Evolutionary conservation across 2,888 invertebrate species (phyloP).

Genomic region (Nomada fabriciana): DNA sequence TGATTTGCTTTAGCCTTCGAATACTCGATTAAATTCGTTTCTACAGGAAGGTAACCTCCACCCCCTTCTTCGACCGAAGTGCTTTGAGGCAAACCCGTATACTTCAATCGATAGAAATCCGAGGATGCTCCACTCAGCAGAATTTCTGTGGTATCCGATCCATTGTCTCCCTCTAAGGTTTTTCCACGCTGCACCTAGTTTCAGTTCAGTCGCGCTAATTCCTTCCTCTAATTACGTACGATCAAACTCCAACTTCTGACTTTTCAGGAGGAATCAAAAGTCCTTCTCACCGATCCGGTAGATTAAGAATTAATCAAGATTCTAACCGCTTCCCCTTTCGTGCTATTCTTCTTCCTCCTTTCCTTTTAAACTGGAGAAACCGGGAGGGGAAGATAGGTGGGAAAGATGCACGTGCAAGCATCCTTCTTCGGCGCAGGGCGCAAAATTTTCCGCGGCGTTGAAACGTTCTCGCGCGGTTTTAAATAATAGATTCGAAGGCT

Average conservation of each 20-base stretch:
- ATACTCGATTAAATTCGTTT: conserved; percentile 53
- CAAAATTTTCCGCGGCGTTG: conserved; percentile 38
- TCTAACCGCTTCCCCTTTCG: not conserved
- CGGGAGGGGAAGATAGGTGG: conserved; percentile 1
- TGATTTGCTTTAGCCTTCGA: not conserved
- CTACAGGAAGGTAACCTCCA: conserved; percentile 39
- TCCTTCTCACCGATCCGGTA: not conserved
- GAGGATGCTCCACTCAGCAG: conserved; percentile 59
- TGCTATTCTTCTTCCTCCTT: not conserved
- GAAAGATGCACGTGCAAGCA: conserved; percentile 57
- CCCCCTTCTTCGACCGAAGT: conserved; percentile 28
- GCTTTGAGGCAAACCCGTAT: conserved; percentile 20
- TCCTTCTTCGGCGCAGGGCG: conserved; percentile 13
- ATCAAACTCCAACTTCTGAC: conserved; percentile 54
- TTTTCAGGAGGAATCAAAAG: not conserved
- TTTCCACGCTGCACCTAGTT: conserved; percentile 4
- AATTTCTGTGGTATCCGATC: conserved; percentile 52
- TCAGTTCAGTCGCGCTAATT: conserved; percentile 57
- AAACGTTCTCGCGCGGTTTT: conserved; percentile 50
- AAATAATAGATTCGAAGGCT: conserved; percentile 64
- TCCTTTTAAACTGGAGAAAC: not conserved
- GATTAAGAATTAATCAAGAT: conserved; percentile 44
- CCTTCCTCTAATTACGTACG: conserved; percentile 72
- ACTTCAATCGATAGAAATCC: conserved; percentile 32
- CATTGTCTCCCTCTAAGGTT: conserved; percentile 34